Evolutionary conservation across 1,140 invertebrate genomes (phyloP).

Genomic region (Caerostris darwini): DNA sequence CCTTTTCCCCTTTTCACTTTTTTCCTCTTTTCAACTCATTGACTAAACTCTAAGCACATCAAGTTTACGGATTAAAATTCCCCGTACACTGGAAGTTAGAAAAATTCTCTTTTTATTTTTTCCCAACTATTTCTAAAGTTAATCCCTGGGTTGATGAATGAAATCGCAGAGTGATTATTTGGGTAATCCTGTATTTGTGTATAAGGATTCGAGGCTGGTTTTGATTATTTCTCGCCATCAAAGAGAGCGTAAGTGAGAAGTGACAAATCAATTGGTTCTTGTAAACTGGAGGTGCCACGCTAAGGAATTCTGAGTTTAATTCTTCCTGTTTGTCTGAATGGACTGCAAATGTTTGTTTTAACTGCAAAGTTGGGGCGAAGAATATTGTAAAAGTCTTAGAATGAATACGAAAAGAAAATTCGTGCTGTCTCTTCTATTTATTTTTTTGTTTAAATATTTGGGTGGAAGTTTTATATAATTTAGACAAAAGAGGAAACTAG

Average conservation of each 20-base stretch:
- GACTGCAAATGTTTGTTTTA: not conserved
- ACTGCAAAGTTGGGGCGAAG: not conserved
- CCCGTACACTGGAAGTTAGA: not conserved
- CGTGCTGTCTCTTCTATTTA: no score
- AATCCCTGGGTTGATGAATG: constrained; percentile 25
- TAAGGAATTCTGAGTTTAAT: not conserved
- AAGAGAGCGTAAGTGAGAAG: not conserved
- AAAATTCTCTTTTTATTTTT: not conserved
- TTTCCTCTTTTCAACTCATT: constrained; percentile 59
- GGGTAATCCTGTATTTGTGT: not conserved
- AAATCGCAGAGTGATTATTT: constrained; percentile 44
- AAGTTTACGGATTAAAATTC: constrained; percentile 57
- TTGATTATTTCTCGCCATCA: constrained; percentile 14
- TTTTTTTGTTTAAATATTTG: no score
- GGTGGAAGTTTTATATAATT: no score
- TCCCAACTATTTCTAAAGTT: not conserved
- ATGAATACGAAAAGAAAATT: no score
- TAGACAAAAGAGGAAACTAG: no score
- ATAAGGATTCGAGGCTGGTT: not conserved
- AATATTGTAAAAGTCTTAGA: no score
- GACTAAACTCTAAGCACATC: constrained; percentile 47
- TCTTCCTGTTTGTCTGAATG: not conserved
- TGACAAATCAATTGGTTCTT: constrained; percentile 44
- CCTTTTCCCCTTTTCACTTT: constrained; percentile 70
- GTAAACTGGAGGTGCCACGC: not conserved